phyloP scores from a whole-genome alignment of 1,140 invertebrate species.

The Drosophila quadrilineata region DNA sequence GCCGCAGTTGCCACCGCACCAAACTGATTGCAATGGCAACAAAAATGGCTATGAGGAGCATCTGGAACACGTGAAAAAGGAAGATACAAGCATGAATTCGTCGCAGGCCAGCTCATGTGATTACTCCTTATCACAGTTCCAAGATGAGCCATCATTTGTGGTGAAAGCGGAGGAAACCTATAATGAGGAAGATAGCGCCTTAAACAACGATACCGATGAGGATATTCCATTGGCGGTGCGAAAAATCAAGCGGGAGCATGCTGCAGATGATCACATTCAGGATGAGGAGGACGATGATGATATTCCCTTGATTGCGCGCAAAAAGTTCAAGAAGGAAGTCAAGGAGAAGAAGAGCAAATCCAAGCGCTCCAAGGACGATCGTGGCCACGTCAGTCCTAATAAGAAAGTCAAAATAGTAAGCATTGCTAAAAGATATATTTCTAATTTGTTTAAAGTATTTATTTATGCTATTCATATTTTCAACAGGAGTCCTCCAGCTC shows the following conservation, averaged over 20 bases:
- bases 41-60: slow-evolving; percentile 73
- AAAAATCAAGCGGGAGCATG: slow-evolving; percentile 62
- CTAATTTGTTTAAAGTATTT: background rate
- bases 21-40: slow-evolving; percentile 66
- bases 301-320: slow-evolving; percentile 84
- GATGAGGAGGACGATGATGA: slow-evolving; percentile 83
- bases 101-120: slow-evolving; percentile 85
- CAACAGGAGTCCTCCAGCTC: no score
- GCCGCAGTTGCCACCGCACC: background rate
- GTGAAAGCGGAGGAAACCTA: slow-evolving; percentile 62
- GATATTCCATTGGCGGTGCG: slow-evolving; percentile 88
- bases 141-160: slow-evolving; percentile 81
- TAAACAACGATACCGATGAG: slow-evolving; percentile 84
- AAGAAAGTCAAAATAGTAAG: slow-evolving; percentile 82
- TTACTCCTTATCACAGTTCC: slow-evolving; percentile 86
- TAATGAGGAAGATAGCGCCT: slow-evolving; percentile 53
- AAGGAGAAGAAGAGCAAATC: slow-evolving; percentile 83
- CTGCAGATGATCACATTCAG: slow-evolving; percentile 19
- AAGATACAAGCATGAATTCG: slow-evolving; percentile 76
- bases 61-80: slow-evolving; percentile 62
- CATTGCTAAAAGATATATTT: background rate
- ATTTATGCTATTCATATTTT: no score
- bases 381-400: slow-evolving; percentile 83
- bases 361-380: slow-evolving; percentile 84
- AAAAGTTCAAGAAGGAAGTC: slow-evolving; percentile 85